These are phyloP conservation scores for Epinephelus coioides DNA, from an alignment of 2,797 vertebrate species.

Conservation along the genomic window DNA sequence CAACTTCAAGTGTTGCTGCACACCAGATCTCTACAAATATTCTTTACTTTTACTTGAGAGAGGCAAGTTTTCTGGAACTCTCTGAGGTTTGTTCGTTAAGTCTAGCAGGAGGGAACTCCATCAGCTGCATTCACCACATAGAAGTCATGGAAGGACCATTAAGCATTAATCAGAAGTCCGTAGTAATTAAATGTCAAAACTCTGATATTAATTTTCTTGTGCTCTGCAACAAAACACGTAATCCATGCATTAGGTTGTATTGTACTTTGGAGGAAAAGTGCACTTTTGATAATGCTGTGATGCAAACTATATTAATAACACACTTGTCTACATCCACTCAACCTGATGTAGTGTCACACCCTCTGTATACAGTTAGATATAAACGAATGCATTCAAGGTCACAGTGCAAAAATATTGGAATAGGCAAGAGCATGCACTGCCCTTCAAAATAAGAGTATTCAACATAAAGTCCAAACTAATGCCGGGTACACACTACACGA, in stretches of 20 bases:
- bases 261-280: not conserved
- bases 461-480: not conserved
- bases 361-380: not conserved
- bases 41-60: slow-evolving; percentile 2
- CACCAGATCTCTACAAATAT: not conserved
- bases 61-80: slow-evolving; percentile 3
- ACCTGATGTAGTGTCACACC: not conserved
- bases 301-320: slow-evolving; percentile 4
- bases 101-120: not conserved
- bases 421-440: not conserved
- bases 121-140: not conserved
- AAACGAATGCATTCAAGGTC: slow-evolving; percentile 5
- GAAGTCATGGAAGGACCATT: not conserved
- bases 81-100: not conserved
- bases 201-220: not conserved
- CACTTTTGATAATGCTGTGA: slow-evolving; percentile 1
- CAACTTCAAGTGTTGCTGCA: slow-evolving; percentile 1
- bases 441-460: slow-evolving; percentile 14
- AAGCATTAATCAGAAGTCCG: not conserved
- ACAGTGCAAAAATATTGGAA: not conserved
- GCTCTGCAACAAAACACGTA: not conserved
- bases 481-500: no score
- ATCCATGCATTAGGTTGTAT: not conserved
- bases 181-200: slow-evolving; percentile 14
- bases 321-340: not conserved